Base-by-base conservation (phyloP, 2,888 invertebrate species). In the Nesidiocoris tenuis region DNA sequence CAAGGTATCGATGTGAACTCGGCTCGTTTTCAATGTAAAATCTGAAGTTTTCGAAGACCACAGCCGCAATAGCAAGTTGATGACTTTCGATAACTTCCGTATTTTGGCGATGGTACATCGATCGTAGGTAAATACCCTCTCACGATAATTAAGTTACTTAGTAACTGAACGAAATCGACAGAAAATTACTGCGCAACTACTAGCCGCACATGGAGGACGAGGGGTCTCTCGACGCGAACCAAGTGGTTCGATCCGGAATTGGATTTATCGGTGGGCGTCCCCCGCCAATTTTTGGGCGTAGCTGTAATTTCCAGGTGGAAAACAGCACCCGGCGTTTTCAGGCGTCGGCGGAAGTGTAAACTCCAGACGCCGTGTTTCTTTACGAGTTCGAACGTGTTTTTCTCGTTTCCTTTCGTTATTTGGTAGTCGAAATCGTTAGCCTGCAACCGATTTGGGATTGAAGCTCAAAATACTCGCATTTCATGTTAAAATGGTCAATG, bases 321-420 rank as follows among this genome's bases (percentile, higher is more conserved):
- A 1, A 56, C 39, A 7, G 84, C 83, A 0, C 85, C 87, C 0
- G 87, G 85, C 57, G 84, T 82, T 80, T 86, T 86, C 56, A 89
- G 82, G 77, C 88, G 85, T 78, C 85, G 84, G 70, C 84, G 85
- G 83, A 89, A 89, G 80, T 89, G 88, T 19, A 89, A 82, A 0
- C 87, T 86, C 87, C 87, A 88, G 1, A 88, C 84, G 2, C 87
- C 88, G 80, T 86, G 85, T 78, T 86, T 86, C 78, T 86, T 85
- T 7, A 86, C 83, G 81, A 89, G 83, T 79, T 89, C 87, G 81
- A 89, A 88, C 77, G 86, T 85, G 63, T 86, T 85, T 23, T 84
- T 82, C 79, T 88, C 87, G 82, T 89, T 88, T 22, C 89, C 88
- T 74, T 84, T 84, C 16, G 84, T 84, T 68, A 89, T 88, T 76